Conservation (phyloP, 2,888 invertebrate genomes). For the Caenorhabditis becei region DNA sequence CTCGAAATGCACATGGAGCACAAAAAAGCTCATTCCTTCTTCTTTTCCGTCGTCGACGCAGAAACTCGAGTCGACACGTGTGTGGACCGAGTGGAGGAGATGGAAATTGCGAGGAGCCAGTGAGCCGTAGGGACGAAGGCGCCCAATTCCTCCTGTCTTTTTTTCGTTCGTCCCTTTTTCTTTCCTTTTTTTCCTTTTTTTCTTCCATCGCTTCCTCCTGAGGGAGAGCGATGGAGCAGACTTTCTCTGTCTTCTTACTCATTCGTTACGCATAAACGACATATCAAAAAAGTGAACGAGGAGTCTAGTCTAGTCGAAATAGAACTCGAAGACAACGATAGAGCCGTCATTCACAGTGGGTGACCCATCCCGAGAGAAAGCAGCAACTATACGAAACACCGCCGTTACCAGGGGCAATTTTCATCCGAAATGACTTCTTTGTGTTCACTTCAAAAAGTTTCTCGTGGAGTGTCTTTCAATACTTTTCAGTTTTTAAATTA, state of each 20-base stretch:
- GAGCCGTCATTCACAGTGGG: background rate
- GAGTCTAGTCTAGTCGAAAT: slow-evolving; percentile 9
- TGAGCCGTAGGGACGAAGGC: slow-evolving; percentile 11
- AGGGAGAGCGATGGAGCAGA: background rate
- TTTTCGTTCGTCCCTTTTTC: slow-evolving; percentile 3
- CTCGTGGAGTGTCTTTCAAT: background rate
- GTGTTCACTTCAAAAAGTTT: background rate
- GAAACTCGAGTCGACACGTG: slow-evolving; percentile 44
- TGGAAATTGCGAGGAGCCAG: background rate
- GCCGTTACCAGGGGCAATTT: background rate
- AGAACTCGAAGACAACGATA: background rate
- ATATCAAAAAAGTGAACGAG: slow-evolving; percentile 1
- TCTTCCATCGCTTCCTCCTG: background rate
- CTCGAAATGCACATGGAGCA: slow-evolving; percentile 54
- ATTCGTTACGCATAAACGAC: background rate
- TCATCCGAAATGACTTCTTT: background rate
- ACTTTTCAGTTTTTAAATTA: background rate
- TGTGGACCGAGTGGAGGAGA: slow-evolving; percentile 1
- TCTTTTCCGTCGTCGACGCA: slow-evolving; percentile 21
- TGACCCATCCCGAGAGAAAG: background rate
- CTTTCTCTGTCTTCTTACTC: background rate
- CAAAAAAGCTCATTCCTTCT: slow-evolving; percentile 54
- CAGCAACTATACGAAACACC: background rate
- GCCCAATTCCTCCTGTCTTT: slow-evolving; percentile 5
- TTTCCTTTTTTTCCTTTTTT: background rate